These are phyloP conservation scores for Dryoscopus gambensis DNA, from an alignment of 2,113 vertebrate species.

Conservation along the genomic window DNA sequence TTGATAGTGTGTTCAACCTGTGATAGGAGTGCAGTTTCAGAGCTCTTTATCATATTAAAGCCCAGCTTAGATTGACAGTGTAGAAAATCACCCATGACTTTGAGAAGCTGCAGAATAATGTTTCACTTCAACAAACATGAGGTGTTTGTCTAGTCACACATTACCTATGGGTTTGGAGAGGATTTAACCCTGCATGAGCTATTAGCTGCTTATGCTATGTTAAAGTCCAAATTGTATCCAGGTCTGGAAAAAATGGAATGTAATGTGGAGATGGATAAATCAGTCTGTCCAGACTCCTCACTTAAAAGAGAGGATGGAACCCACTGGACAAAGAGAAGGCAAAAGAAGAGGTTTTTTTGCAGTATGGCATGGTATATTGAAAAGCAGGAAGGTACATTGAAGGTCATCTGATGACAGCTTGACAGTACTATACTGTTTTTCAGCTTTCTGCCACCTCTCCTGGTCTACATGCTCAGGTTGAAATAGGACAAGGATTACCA, in stretches of 20 bases:
- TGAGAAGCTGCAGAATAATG: conserved; percentile 18
- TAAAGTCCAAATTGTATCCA: background rate
- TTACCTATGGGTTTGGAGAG: background rate
- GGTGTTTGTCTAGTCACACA: background rate
- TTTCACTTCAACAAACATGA: background rate
- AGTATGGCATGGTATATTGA: background rate
- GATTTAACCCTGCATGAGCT: background rate
- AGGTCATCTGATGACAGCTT: background rate
- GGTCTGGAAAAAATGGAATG: background rate
- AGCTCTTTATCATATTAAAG: conserved; percentile 50
- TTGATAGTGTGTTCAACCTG: background rate
- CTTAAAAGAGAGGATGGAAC: background rate
- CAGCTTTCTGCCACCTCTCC: background rate
- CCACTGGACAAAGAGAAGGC: background rate
- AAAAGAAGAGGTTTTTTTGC: background rate
- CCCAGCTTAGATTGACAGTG: conserved; percentile 10
- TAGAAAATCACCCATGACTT: conserved; percentile 48
- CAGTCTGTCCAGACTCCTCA: background rate
- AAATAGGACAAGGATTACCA: background rate
- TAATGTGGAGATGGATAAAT: background rate
- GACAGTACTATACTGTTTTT: background rate
- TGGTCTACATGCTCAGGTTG: background rate
- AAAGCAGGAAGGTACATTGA: background rate
- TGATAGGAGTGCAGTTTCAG: background rate
- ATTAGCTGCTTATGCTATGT: background rate